A percentile compares a stretch with the other conserved stretches of the same genome.
Conservation (phyloP, 2,113 vertebrate genomes). For the Tapirus terrestris region DNA sequence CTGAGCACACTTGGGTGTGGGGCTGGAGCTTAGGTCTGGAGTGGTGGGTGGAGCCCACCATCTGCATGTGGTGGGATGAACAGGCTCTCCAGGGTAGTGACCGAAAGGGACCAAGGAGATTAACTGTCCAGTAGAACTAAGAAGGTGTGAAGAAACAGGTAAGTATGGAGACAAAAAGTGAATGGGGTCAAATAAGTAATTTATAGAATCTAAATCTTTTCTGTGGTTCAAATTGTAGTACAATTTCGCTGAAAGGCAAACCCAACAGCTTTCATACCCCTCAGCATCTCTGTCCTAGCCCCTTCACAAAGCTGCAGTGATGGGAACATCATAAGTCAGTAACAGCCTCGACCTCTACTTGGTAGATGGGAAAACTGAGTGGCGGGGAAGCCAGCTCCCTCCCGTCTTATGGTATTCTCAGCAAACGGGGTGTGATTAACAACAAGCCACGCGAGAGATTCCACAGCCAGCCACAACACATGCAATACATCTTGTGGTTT, state of each 20-base stretch:
- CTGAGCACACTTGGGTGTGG: not conserved
- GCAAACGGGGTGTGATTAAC: not conserved
- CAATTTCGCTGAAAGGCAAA: not conserved
- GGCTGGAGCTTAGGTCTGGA: not conserved
- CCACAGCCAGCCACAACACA: not conserved
- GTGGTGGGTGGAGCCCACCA: rapidly evolving
- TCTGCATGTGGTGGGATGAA: too few relatives aligned
- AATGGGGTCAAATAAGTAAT: not conserved
- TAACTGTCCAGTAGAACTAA: not conserved
- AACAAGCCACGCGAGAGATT: not conserved
- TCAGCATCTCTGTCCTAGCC: too few relatives aligned
- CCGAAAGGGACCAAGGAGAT: rapidly evolving
- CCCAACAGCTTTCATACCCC: not conserved
- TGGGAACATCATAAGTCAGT: not conserved
- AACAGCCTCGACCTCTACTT: not conserved
- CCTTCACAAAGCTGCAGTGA: too few relatives aligned
- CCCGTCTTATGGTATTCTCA: not conserved
- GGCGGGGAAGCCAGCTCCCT: not conserved
- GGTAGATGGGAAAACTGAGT: not conserved
- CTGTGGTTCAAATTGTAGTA: not conserved
- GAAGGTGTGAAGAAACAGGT: not conserved
- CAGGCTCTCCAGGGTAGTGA: not conserved
- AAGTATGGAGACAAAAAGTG: rapidly evolving
- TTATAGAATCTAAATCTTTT: not conserved
- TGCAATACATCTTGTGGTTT: not conserved